Conservation (phyloP, 1,140 invertebrate genomes). For the Berghia stephanieae region DNA sequence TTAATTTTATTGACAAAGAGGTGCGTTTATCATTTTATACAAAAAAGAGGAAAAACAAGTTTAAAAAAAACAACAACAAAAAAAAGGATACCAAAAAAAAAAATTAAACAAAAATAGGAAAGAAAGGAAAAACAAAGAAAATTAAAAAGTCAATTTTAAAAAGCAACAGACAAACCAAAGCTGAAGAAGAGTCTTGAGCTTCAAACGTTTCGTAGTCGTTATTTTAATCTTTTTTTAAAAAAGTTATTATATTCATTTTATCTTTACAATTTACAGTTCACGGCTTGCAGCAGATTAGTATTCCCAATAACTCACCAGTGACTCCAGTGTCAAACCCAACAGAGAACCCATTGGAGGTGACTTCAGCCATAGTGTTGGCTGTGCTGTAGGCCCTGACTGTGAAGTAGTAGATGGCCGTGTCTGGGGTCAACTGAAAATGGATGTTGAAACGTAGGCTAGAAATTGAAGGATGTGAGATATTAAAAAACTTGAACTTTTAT, state of each 20-base stretch:
- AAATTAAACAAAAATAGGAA: too few species aligned
- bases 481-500: too few species aligned
- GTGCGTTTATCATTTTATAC: too few species aligned
- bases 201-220: too few species aligned
- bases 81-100: too few species aligned
- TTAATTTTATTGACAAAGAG: too few species aligned
- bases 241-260: background rate
- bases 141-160: background rate
- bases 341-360: slow-evolving; percentile 55
- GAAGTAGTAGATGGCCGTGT: slow-evolving; percentile 49
- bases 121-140: background rate
- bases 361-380: slow-evolving; percentile 39
- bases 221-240: background rate
- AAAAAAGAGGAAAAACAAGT: too few species aligned
- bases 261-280: background rate
- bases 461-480: too few species aligned
- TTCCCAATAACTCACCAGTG: slow-evolving; percentile 33
- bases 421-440: slow-evolving; percentile 43
- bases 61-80: too few species aligned
- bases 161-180: background rate
- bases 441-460: too few species aligned
- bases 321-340: slow-evolving; percentile 47
- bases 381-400: slow-evolving; percentile 50
- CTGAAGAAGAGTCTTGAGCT: background rate
- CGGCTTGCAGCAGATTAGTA: background rate